Evolutionary conservation across 2,113 vertebrate genomes (phyloP).

Genomic region (Panthera leo): DNA sequence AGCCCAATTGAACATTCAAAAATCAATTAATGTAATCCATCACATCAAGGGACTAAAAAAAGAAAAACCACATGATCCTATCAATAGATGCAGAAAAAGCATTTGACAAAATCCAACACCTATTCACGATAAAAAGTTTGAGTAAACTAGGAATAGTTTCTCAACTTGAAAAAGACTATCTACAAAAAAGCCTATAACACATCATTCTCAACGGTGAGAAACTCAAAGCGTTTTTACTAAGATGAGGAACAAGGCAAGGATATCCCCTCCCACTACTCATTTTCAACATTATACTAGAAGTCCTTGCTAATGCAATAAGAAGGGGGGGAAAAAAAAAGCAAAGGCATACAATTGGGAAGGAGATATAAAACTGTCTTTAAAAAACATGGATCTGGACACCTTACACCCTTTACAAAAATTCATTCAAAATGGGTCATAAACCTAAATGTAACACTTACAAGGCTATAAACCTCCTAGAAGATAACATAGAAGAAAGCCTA

Average conservation of each 20-base stretch:
- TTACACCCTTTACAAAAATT: neutral
- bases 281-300: neutral
- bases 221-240: neutral
- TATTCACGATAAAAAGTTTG: neutral
- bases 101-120: neutral
- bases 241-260: neutral
- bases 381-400: neutral
- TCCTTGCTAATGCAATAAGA: neutral
- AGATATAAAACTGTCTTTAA: neutral
- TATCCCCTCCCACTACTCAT: neutral
- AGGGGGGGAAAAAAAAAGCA: neutral
- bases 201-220: neutral
- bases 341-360: neutral
- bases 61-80: neutral
- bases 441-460: neutral
- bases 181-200: neutral
- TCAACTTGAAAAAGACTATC: neutral
- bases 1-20: neutral
- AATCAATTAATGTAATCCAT: neutral
- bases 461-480: neutral
- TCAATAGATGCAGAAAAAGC: neutral
- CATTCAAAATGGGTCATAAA: neutral
- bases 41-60: neutral
- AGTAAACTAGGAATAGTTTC: neutral
- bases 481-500: neutral